Conservation (phyloP, 1,140 invertebrate genomes). For the Aleiodes sp. region DNA sequence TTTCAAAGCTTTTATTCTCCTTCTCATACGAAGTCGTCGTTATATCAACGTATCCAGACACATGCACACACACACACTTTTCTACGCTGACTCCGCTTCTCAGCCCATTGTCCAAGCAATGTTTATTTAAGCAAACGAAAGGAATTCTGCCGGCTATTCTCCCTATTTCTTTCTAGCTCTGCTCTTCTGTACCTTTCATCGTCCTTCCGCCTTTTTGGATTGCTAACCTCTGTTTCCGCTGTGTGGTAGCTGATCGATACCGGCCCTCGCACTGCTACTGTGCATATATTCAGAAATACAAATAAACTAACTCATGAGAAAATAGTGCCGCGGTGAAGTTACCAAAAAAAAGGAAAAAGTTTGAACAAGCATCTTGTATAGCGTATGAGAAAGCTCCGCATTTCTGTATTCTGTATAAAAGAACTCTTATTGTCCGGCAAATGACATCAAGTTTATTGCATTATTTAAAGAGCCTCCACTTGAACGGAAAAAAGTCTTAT, state of each 20-base stretch:
- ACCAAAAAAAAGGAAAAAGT: neutral
- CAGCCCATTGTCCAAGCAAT: conserved; percentile 50
- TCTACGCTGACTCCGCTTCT: conserved; percentile 30
- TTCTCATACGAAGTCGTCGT: neutral
- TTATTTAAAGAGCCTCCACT: conserved; percentile 63
- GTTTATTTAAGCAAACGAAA: conserved; percentile 65
- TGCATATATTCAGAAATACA: conserved; percentile 3
- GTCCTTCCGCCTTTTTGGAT: conserved; percentile 4
- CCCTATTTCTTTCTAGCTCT: neutral
- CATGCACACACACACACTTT: neutral
- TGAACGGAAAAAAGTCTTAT: conserved; percentile 48
- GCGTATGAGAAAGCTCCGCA: conserved; percentile 4
- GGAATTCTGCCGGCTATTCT: conserved; percentile 20
- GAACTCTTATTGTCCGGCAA: conserved; percentile 59
- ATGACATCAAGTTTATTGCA: conserved; percentile 65
- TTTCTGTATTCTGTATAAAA: conserved; percentile 34
- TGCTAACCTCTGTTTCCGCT: conserved; percentile 2
- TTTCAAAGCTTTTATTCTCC: conserved; percentile 31
- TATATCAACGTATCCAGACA: neutral
- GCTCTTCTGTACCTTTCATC: neutral
- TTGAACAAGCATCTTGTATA: neutral
- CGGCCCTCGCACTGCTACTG: neutral
- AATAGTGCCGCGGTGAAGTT: neutral
- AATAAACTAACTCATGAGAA: neutral
- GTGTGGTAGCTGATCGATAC: conserved; percentile 15